phyloP scores from a whole-genome alignment of 2,113 vertebrate genomes.

The Seriola quinqueradiata region DNA sequence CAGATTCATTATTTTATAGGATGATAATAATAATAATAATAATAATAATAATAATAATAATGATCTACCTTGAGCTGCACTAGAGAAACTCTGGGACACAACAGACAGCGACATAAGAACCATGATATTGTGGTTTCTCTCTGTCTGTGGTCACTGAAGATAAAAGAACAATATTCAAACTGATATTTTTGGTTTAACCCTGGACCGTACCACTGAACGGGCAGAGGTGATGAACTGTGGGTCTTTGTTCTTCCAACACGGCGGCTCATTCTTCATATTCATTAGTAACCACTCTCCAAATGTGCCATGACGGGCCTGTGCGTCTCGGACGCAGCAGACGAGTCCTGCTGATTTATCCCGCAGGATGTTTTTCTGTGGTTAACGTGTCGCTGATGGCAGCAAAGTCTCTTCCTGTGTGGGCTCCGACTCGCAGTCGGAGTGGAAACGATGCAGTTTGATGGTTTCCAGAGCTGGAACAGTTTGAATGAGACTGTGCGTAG shows the following conservation, averaged over 20 bases:
- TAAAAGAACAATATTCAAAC: background rate
- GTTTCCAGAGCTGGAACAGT: background rate
- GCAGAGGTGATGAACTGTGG: background rate
- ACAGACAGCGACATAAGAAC: background rate
- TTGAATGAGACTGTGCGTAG: background rate
- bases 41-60: too few relatives aligned
- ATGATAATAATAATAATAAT: too few relatives aligned
- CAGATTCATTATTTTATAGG: too few relatives aligned
- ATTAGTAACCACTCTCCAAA: slow-evolving; percentile 16
- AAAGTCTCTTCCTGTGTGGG: slow-evolving; percentile 17
- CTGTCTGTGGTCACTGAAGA: too few relatives aligned
- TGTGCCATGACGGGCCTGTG: slow-evolving; percentile 42
- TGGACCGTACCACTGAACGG: background rate
- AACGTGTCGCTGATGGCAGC: background rate
- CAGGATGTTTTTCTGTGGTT: slow-evolving; percentile 18
- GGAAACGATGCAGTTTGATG: background rate
- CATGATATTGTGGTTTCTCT: background rate
- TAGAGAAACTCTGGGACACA: background rate
- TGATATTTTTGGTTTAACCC: background rate
- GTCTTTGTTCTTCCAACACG: slow-evolving; percentile 49
- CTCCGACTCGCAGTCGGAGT: background rate
- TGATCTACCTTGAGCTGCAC: background rate
- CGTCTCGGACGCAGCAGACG: background rate
- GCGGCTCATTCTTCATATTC: slow-evolving; percentile 28
- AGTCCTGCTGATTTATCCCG: slow-evolving; percentile 21